Evolutionary conservation across 2,113 vertebrate genomes (phyloP).

Genomic region (Notothenia rossii): DNA sequence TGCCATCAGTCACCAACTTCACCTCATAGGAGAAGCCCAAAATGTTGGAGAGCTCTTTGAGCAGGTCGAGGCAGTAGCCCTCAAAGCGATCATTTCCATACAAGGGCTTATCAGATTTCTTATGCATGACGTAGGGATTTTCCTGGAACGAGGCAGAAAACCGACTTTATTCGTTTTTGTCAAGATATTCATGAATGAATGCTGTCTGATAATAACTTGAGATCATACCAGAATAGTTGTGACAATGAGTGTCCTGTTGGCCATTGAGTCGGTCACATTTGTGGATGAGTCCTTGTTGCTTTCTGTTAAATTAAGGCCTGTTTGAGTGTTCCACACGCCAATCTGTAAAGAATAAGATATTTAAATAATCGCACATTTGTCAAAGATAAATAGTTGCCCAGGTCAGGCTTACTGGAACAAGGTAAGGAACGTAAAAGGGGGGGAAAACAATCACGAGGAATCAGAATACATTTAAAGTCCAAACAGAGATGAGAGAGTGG

Average conservation of each 20-base stretch:
- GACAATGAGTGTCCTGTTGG: conserved; percentile 95
- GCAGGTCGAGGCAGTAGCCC: conserved; percentile 96
- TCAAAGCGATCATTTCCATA: conserved; percentile 98
- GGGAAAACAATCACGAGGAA: background rate
- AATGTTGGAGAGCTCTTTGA: conserved; percentile 97
- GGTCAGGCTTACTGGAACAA: background rate
- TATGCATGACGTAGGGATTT: conserved; percentile 98
- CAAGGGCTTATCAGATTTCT: conserved; percentile 97
- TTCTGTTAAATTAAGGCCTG: conserved; percentile 96
- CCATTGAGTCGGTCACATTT: conserved; percentile 93
- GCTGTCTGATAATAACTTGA: background rate
- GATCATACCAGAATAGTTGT: conserved; percentile 92
- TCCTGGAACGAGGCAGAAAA: conserved; percentile 83
- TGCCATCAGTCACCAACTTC: conserved; percentile 95
- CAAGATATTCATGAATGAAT: background rate
- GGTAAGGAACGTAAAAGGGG: conserved; percentile 19
- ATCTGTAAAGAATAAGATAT: conserved; percentile 83
- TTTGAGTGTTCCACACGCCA: conserved; percentile 96
- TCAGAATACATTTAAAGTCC: background rate
- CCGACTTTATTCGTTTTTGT: background rate
- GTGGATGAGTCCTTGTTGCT: conserved; percentile 88
- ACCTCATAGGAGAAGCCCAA: conserved; percentile 97
- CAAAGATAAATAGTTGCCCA: background rate
- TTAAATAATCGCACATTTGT: conserved; percentile 11
- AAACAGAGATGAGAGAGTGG: conserved; percentile 6